These are phyloP conservation scores for Sympetrum striolatum DNA, from an alignment of 2,888 invertebrate species.

Conservation along the genomic window DNA sequence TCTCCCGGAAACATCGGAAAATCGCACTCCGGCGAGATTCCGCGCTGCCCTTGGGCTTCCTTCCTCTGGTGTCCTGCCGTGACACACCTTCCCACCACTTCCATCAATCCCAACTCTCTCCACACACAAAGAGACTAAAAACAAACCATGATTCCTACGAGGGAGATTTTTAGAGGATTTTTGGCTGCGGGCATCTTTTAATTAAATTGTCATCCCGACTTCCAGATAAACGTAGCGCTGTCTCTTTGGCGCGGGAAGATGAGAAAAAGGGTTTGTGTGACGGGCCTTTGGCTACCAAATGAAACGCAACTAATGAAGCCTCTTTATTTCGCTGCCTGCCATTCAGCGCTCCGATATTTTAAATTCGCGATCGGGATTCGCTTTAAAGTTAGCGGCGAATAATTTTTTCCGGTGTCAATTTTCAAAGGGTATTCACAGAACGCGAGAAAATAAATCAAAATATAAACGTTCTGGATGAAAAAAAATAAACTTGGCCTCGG, in stretches of 20 bases:
- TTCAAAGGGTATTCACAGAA: too few species aligned
- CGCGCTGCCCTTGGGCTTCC: neutral
- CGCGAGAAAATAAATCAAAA: too few species aligned
- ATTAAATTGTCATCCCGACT: neutral
- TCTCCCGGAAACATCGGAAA: neutral
- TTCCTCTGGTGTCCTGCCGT: neutral
- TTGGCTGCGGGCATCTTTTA: neutral
- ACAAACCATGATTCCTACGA: neutral
- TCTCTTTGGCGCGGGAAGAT: neutral
- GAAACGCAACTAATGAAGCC: neutral
- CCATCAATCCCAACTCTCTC: neutral
- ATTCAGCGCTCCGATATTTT: neutral
- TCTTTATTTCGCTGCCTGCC: neutral
- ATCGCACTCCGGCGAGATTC: neutral
- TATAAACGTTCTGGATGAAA: too few species aligned
- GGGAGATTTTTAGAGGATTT: neutral
- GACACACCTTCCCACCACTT: neutral
- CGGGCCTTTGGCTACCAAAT: neutral
- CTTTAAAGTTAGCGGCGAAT: too few species aligned
- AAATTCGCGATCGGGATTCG: neutral
- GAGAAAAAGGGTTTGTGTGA: neutral
- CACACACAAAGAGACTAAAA: neutral
- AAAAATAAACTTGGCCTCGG: too few species aligned
- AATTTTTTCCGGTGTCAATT: too few species aligned
- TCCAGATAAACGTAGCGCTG: neutral